A percentile compares a stretch with the other conserved stretches of the same genome.
Conservation (phyloP, 2,113 vertebrate species). For the Marmota monax region DNA sequence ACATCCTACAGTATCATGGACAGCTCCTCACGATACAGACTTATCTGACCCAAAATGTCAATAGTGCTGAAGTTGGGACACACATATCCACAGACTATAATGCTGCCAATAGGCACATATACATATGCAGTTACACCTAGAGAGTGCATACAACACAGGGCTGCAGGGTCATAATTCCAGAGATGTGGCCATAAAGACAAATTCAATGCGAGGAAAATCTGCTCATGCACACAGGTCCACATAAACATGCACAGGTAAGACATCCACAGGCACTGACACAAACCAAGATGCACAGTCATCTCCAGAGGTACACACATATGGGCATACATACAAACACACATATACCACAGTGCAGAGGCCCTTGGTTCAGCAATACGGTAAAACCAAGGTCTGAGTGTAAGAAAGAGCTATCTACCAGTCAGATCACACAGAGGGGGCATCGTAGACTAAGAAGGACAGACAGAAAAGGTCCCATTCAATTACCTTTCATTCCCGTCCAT, state of each 20-base stretch:
- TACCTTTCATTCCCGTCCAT: not conserved
- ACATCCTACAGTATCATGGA: not conserved
- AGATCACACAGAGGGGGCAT: not conserved
- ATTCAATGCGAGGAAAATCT: not conserved
- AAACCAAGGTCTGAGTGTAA: conserved; percentile 25
- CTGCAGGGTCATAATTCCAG: conserved; percentile 8
- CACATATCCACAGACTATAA: not conserved
- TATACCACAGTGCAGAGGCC: not conserved
- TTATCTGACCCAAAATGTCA: conserved; percentile 53
- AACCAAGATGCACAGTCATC: not conserved
- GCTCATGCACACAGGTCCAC: not conserved
- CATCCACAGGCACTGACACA: not conserved
- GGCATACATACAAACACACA: not conserved
- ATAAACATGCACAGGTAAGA: not conserved
- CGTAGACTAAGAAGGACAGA: not conserved
- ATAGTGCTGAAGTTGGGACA: conserved; percentile 21
- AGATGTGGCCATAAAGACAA: conserved; percentile 47
- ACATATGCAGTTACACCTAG: not conserved
- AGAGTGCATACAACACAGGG: conserved; percentile 2
- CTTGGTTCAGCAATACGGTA: not conserved
- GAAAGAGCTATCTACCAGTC: not conserved
- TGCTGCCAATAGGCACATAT: not conserved
- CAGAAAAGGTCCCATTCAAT: not conserved
- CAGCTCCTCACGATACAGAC: conserved; percentile 37
- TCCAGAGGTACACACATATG: not conserved